Evolutionary conservation across 2,113 vertebrate genomes (phyloP).

Genomic region (Psittacus erithacus): DNA sequence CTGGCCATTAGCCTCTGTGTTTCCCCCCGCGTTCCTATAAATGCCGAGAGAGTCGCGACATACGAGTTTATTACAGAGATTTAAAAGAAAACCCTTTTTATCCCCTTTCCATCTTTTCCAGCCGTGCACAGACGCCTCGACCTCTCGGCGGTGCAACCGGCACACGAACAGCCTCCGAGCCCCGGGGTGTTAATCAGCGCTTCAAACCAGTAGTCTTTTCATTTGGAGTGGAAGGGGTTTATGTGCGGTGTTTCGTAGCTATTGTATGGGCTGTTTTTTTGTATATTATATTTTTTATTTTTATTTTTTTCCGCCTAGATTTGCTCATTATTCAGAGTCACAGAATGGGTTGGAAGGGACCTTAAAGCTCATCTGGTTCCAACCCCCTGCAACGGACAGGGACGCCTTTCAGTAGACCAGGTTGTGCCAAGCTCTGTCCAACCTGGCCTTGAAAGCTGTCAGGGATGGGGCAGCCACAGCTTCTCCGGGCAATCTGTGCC

Average conservation of each 20-base stretch:
- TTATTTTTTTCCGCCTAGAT: neutral
- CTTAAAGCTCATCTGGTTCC: neutral
- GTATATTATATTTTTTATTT: too few species aligned
- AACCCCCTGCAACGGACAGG: neutral
- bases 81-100: rapidly evolving
- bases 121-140: too few species aligned
- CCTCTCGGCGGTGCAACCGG: too few species aligned
- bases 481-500: neutral
- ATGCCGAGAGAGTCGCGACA: rapidly evolving
- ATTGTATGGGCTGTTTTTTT: neutral
- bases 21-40: neutral
- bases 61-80: rapidly evolving
- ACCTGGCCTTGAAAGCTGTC: neutral
- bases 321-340: neutral
- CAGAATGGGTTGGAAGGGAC: neutral
- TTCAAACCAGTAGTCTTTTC: neutral
- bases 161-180: neutral
- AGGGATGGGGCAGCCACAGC: neutral
- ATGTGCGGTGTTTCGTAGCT: neutral
- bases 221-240: neutral
- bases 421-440: neutral
- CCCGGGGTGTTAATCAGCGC: neutral
- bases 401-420: neutral
- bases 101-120: rapidly evolving
- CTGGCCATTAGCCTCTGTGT: rapidly evolving